A percentile compares a stretch with the other conserved stretches of the same genome.
These are phyloP conservation scores for Apteryx mantelli DNA, from an alignment of 2,113 vertebrate genomes.

Conservation along the genomic window DNA sequence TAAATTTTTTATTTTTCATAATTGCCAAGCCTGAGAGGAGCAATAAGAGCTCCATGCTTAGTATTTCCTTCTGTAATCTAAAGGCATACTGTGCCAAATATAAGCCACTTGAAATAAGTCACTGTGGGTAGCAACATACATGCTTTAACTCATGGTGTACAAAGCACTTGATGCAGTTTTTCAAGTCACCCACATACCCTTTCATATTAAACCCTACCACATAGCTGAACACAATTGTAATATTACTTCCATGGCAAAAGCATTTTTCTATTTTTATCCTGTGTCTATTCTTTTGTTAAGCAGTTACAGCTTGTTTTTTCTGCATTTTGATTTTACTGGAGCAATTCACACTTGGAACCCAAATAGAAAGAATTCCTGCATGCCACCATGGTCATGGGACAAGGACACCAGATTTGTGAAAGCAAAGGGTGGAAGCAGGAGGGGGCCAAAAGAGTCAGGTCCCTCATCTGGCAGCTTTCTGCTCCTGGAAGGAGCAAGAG, in stretches of 20 bases:
- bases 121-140: neutral
- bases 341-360: neutral
- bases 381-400: accelerated
- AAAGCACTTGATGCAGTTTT: neutral
- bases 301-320: neutral
- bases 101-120: slow-evolving; percentile 36
- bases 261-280: neutral
- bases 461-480: neutral
- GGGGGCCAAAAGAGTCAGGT: neutral
- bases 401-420: neutral
- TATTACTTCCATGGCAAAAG: neutral
- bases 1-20: slow-evolving; percentile 71
- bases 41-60: slow-evolving; percentile 50
- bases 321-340: neutral
- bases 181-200: neutral
- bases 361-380: neutral
- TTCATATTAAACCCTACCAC: neutral
- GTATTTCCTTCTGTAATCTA: slow-evolving; percentile 41
- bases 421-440: accelerated
- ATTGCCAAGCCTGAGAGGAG: slow-evolving; percentile 56
- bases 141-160: slow-evolving; percentile 40
- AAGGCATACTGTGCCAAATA: slow-evolving; percentile 62
- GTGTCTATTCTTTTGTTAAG: neutral
- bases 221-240: neutral
- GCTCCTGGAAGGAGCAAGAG: neutral